Conservation (phyloP, 2,888 invertebrate species). For the Drosophila formosana region DNA sequence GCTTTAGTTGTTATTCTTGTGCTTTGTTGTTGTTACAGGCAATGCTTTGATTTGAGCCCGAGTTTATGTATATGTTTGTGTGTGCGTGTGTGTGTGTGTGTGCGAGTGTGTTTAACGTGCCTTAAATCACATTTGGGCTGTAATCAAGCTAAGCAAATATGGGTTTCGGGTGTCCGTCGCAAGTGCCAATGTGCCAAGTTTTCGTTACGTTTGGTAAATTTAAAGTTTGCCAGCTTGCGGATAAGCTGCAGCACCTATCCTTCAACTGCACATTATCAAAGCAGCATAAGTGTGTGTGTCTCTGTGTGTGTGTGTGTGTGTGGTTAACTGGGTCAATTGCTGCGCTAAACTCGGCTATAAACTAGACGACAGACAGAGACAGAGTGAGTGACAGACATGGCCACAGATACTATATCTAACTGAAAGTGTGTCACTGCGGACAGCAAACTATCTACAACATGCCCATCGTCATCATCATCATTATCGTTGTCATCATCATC, state of each 20-base stretch:
- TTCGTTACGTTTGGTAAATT: conserved; percentile 57
- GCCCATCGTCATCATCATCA: conserved; percentile 13
- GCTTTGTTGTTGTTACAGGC: conserved; percentile 12
- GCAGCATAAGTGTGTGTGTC: not conserved
- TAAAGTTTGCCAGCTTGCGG: conserved; percentile 42
- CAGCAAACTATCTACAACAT: conserved; percentile 27
- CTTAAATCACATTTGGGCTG: conserved; percentile 80
- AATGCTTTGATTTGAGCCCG: conserved; percentile 36
- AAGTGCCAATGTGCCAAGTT: conserved; percentile 54
- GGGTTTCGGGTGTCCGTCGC: conserved; percentile 29
- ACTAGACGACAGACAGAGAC: conserved; percentile 19
- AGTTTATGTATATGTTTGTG: not conserved
- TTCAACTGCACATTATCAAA: conserved; percentile 23
- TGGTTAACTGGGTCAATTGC: conserved; percentile 68
- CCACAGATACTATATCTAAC: not conserved
- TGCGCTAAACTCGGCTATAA: conserved; percentile 41
- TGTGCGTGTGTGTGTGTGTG: conserved; percentile 21
- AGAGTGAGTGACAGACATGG: conserved; percentile 2
- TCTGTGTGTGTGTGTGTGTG: conserved; percentile 13
- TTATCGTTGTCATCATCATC: not conserved
- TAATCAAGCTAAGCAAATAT: conserved; percentile 79
- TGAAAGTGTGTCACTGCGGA: conserved; percentile 25
- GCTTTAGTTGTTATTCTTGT: conserved; percentile 36
- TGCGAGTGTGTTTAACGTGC: conserved; percentile 67
- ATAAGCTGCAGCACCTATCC: conserved; percentile 18